Conservation (phyloP, 2,888 invertebrate species). For the Dasysyrphus albostriatus region DNA sequence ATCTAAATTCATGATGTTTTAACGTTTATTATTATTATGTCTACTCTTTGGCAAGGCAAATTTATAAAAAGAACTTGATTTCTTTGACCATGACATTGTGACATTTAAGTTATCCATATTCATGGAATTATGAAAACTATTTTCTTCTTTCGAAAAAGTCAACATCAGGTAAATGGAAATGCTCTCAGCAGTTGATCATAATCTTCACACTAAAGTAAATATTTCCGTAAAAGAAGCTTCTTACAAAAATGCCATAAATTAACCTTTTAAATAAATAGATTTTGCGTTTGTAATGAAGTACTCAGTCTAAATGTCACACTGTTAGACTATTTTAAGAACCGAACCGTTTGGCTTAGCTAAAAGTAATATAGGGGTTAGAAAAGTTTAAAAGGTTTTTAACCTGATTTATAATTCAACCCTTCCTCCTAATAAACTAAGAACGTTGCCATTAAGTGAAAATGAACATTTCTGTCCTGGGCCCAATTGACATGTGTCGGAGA, state of each 20-base stretch:
- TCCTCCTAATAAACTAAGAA: neutral
- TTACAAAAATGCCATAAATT: neutral
- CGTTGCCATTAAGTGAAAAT: neutral
- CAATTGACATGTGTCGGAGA: conserved; percentile 16
- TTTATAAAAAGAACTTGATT: conserved; percentile 9
- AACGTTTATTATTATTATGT: neutral
- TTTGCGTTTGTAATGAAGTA: neutral
- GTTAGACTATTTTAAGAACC: neutral
- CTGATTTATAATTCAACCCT: conserved; percentile 12
- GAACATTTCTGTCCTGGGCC: neutral
- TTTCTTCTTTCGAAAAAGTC: conserved; percentile 2
- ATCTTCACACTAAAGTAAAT: conserved; percentile 36
- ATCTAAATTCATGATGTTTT: neutral
- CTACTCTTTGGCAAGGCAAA: neutral
- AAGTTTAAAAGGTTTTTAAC: conserved; percentile 18
- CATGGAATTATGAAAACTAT: conserved; percentile 47
- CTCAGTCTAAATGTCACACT: conserved; percentile 25
- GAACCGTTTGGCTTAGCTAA: neutral
- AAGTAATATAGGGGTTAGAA: neutral
- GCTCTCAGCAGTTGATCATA: conserved; percentile 39
- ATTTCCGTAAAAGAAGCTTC: neutral
- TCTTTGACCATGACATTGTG: conserved; percentile 64
- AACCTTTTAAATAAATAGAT: neutral
- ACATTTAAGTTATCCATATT: conserved; percentile 17
- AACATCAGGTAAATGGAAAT: conserved; percentile 37